A percentile compares a stretch with the other conserved stretches of the same genome.
phyloP scores from a whole-genome alignment of 2,888 invertebrate species.

The Matsumyia berberina region DNA sequence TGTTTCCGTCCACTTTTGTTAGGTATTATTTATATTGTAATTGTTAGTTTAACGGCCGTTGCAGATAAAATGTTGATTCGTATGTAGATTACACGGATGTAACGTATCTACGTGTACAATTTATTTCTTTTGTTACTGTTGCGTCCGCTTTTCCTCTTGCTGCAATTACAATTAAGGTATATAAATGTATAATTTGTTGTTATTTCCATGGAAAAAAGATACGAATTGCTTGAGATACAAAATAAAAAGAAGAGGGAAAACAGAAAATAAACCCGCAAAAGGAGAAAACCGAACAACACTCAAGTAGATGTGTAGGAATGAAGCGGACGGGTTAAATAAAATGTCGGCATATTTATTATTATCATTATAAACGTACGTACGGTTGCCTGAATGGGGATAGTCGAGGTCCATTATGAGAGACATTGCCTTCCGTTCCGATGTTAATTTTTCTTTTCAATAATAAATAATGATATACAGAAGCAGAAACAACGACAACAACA shows the following conservation, averaged over 20 bases:
- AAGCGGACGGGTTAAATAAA: slow-evolving; percentile 71
- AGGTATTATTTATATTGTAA: slow-evolving; percentile 71
- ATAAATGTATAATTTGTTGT: slow-evolving; percentile 74
- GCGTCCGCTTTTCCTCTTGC: slow-evolving; percentile 52
- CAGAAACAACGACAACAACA: slow-evolving; percentile 66
- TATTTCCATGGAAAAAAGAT: slow-evolving; percentile 61
- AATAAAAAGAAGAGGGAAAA: slow-evolving; percentile 23
- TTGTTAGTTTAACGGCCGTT: slow-evolving; percentile 74
- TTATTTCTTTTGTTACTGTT: slow-evolving; percentile 60
- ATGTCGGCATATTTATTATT: slow-evolving; percentile 75
- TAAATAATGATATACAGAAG: slow-evolving; percentile 75
- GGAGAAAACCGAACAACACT: slow-evolving; percentile 66
- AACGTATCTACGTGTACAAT: slow-evolving; percentile 62
- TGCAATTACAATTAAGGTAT: slow-evolving; percentile 74
- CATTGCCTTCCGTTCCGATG: slow-evolving; percentile 72
- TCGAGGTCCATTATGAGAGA: slow-evolving; percentile 67
- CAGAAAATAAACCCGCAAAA: slow-evolving; percentile 45
- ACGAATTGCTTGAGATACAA: slow-evolving; percentile 70
- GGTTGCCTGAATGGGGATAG: slow-evolving; percentile 31
- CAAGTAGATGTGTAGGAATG: slow-evolving; percentile 66
- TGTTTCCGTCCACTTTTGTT: slow-evolving; percentile 62
- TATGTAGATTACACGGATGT: slow-evolving; percentile 74
- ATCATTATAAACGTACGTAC: slow-evolving; percentile 55
- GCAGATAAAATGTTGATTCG: slow-evolving; percentile 74
- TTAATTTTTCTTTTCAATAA: slow-evolving; percentile 74